Percentiles rank a stretch among this genome's conserved stretches.
phyloP scores from a whole-genome alignment of 2,888 invertebrate species.

The Drosophila cognata region DNA sequence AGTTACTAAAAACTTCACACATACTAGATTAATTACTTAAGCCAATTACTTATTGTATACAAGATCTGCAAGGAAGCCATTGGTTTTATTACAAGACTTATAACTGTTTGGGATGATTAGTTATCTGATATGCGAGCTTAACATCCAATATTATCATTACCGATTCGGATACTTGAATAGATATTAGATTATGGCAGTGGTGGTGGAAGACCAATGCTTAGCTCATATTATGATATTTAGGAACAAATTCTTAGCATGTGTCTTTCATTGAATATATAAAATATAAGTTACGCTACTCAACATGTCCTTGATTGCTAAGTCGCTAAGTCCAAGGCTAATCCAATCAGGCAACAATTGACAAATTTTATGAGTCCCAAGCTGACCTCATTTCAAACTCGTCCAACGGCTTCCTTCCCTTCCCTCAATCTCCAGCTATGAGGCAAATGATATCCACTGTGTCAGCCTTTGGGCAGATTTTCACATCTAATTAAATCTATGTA shows the following conservation, averaged over 20 bases:
- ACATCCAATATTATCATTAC: background rate
- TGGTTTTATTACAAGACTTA: background rate
- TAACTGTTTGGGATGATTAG: background rate
- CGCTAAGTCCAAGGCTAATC: conserved; percentile 39
- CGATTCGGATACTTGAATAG: too few relatives aligned
- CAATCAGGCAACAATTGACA: conserved; percentile 28
- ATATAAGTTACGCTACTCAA: too few relatives aligned
- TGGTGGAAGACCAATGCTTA: too few relatives aligned
- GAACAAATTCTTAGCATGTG: background rate
- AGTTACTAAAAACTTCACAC: background rate
- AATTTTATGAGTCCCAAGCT: conserved; percentile 23
- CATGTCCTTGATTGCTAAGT: conserved; percentile 3
- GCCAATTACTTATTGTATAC: background rate
- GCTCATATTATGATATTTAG: too few relatives aligned
- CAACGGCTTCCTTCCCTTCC: background rate
- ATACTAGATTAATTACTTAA: background rate
- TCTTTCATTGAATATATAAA: background rate
- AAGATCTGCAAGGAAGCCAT: background rate
- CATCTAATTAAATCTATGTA: conserved; percentile 25
- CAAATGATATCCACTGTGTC: conserved; percentile 32
- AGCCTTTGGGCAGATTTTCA: background rate
- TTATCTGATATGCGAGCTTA: background rate
- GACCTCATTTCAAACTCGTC: conserved; percentile 41
- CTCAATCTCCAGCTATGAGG: background rate
- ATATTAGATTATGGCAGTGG: too few relatives aligned